These are phyloP conservation scores for Acholoe squamosa DNA, from an alignment of 2,888 invertebrate species.

Conservation along the genomic window DNA sequence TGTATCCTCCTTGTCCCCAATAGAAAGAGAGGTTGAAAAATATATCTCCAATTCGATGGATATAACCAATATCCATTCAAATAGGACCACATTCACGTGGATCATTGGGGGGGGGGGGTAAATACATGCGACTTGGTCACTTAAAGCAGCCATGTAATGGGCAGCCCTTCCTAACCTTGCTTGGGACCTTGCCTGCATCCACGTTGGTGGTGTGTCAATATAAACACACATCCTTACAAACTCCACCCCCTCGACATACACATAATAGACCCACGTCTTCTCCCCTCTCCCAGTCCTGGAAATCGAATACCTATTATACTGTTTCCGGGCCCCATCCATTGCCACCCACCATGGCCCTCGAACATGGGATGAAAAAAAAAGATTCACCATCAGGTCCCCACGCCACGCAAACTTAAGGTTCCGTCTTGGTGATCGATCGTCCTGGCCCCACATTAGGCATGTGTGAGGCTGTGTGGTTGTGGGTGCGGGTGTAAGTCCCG, in stretches of 20 bases:
- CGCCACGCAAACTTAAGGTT: slow-evolving; percentile 24
- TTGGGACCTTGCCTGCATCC: too few relatives aligned
- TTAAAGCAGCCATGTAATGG: too few relatives aligned
- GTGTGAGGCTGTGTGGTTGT: background rate
- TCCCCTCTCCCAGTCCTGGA: background rate
- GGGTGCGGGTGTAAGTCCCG: background rate
- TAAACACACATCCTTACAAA: background rate
- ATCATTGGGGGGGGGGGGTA: too few relatives aligned
- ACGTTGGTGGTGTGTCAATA: background rate
- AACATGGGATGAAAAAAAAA: background rate
- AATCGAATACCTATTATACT: slow-evolving; percentile 26
- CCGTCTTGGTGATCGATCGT: slow-evolving; percentile 17
- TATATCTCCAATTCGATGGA: too few relatives aligned
- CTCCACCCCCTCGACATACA: background rate
- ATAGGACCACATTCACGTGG: too few relatives aligned
- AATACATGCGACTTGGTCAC: too few relatives aligned
- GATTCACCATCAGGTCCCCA: background rate
- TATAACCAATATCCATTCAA: too few relatives aligned
- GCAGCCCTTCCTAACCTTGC: too few relatives aligned
- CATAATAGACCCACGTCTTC: background rate
- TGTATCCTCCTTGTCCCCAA: too few relatives aligned
- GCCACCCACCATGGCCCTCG: background rate
- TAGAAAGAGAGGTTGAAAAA: too few relatives aligned
- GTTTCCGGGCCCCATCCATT: slow-evolving; percentile 12
- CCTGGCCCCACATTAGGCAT: background rate